A percentile compares a stretch with the other conserved stretches of the same genome.
phyloP scores from a whole-genome alignment of 2,888 invertebrate genomes.

The Xestia rhomboidea region DNA sequence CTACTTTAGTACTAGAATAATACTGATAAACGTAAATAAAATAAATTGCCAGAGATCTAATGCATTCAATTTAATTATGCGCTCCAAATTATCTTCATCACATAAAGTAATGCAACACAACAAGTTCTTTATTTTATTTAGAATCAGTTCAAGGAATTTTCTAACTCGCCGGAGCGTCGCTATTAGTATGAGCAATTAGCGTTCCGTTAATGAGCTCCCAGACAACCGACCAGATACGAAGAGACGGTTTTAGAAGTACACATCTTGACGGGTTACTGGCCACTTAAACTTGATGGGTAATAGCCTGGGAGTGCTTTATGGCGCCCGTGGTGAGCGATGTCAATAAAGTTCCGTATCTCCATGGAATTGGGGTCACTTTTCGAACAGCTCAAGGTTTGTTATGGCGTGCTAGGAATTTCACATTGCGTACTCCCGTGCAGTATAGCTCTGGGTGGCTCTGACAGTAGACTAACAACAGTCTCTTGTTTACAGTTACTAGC shows the following conservation, averaged over 20 bases:
- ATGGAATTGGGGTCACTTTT: constrained; percentile 78
- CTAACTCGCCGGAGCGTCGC: constrained; percentile 82
- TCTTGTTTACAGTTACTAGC: constrained; percentile 22
- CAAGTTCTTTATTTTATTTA: constrained; percentile 80
- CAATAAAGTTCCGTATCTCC: constrained; percentile 79
- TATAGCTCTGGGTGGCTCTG: constrained; percentile 23
- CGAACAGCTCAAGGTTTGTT: constrained; percentile 57
- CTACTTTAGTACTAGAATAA: constrained; percentile 10
- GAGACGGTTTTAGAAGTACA: constrained; percentile 60
- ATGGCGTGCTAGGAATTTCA: constrained; percentile 55
- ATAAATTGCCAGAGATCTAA: constrained; percentile 28
- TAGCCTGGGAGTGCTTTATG: constrained; percentile 78
- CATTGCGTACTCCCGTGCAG: constrained; percentile 41
- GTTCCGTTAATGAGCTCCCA: constrained; percentile 86
- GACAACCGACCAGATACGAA: constrained; percentile 79
- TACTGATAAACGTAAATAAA: constrained; percentile 19
- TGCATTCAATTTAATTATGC: constrained; percentile 46
- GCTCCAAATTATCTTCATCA: constrained; percentile 60
- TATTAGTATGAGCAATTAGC: constrained; percentile 89
- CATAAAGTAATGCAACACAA: constrained; percentile 68
- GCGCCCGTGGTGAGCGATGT: constrained; percentile 67
- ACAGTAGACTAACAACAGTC: constrained; percentile 2
- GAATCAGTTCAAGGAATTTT: constrained; percentile 87
- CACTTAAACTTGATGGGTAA: constrained; percentile 79
- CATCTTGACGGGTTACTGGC: constrained; percentile 65